phyloP scores from a whole-genome alignment of 1,140 invertebrate species.

The Homarus americanus region DNA sequence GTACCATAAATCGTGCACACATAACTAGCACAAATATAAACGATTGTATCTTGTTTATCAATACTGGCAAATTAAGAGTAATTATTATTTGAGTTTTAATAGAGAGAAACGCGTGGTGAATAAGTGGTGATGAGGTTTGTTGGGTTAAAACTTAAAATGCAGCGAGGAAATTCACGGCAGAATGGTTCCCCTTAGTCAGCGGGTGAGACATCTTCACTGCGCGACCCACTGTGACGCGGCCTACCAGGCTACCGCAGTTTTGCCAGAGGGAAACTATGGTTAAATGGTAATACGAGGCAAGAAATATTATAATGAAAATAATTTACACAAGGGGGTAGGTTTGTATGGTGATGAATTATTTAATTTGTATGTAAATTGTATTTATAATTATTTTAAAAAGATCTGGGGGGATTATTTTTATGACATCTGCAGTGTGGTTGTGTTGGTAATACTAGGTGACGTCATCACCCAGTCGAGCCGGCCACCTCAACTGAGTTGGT shows the following conservation, averaged over 20 bases:
- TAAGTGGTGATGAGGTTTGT: no score
- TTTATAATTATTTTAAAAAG: background rate
- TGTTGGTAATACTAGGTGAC: background rate
- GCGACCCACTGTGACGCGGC: background rate
- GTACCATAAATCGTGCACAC: no score
- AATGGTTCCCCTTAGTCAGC: background rate
- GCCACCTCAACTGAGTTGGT: conserved; percentile 10
- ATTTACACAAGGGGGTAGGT: background rate
- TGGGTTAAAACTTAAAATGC: no score
- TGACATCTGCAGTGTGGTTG: background rate
- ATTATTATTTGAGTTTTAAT: no score
- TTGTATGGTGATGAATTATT: background rate
- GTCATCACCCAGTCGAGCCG: conserved; percentile 8
- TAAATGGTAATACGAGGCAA: background rate
- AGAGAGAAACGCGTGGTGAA: no score
- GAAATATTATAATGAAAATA: background rate
- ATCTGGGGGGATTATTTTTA: background rate
- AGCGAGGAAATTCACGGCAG: no score
- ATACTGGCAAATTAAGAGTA: no score
- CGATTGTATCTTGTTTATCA: no score
- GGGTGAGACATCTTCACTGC: background rate
- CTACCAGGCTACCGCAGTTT: background rate
- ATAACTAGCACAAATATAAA: no score
- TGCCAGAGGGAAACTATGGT: background rate
- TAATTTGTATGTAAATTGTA: background rate